A percentile compares a stretch with the other conserved stretches of the same genome.
phyloP scores from a whole-genome alignment of 2,888 invertebrate genomes.

The Phlogophora meticulosa region DNA sequence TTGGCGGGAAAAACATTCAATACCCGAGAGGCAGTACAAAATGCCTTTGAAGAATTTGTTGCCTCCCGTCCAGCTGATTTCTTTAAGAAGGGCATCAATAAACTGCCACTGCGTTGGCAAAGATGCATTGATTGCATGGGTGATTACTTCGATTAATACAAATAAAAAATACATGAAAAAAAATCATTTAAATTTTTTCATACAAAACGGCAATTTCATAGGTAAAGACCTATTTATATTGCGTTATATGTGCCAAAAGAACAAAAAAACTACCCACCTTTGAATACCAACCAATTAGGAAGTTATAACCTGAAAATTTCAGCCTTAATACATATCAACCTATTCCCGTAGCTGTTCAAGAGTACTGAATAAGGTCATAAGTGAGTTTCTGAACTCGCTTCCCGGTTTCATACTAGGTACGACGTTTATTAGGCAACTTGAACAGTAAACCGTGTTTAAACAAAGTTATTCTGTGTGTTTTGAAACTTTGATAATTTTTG shows the following conservation, averaged over 20 bases:
- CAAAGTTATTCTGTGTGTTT: slow-evolving; percentile 48
- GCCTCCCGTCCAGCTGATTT: too few relatives aligned
- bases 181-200: too few relatives aligned
- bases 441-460: slow-evolving; percentile 24
- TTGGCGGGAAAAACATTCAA: too few relatives aligned
- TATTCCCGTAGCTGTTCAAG: slow-evolving; percentile 1
- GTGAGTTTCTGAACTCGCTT: slow-evolving; percentile 45
- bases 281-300: not conserved
- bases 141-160: too few relatives aligned
- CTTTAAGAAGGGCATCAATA: too few relatives aligned
- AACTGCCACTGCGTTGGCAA: too few relatives aligned
- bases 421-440: slow-evolving; percentile 54
- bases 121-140: too few relatives aligned
- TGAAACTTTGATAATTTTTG: slow-evolving; percentile 35
- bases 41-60: too few relatives aligned
- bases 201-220: too few relatives aligned
- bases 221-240: too few relatives aligned
- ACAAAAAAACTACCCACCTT: not conserved
- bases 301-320: not conserved
- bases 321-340: not conserved
- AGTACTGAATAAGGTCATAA: slow-evolving; percentile 30
- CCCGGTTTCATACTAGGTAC: slow-evolving; percentile 25
- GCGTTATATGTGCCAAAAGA: not conserved
- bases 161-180: too few relatives aligned
- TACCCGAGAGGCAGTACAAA: too few relatives aligned